phyloP scores from a whole-genome alignment of 2,113 vertebrate species.

The Verasper variegatus region DNA sequence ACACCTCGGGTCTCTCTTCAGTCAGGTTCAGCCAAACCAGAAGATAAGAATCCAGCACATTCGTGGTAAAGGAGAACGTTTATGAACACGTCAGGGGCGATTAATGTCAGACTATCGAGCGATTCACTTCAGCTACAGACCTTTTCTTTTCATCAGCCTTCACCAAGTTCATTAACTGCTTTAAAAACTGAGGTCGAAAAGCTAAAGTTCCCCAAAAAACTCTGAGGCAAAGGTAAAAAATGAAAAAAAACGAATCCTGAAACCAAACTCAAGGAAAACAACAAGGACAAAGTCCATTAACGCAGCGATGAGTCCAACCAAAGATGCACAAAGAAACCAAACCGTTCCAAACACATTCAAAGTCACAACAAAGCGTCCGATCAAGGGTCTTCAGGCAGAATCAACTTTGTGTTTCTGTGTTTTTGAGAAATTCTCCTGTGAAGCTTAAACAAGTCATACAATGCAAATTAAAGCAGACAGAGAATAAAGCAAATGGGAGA shows the following conservation, averaged over 20 bases:
- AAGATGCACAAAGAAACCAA: too few relatives aligned
- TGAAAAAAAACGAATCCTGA: too few relatives aligned
- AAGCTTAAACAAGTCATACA: neutral
- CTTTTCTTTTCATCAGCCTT: constrained; percentile 4
- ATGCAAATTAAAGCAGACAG: neutral
- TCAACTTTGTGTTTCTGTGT: too few relatives aligned
- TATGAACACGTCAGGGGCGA: constrained; percentile 22
- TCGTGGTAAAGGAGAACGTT: neutral
- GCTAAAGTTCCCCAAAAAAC: too few relatives aligned
- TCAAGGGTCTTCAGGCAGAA: too few relatives aligned
- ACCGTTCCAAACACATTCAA: too few relatives aligned
- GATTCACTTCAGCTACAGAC: neutral
- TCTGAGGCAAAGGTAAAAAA: too few relatives aligned
- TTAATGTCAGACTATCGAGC: neutral
- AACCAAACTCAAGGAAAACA: too few relatives aligned
- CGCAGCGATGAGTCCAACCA: too few relatives aligned
- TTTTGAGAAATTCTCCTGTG: too few relatives aligned
- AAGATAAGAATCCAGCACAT: constrained; percentile 54
- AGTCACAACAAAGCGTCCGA: too few relatives aligned
- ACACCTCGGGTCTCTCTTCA: constrained; percentile 36
- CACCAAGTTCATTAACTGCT: neutral
- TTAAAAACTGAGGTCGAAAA: neutral
- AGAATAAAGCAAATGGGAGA: neutral
- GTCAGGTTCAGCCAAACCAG: constrained; percentile 39
- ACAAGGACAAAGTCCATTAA: too few relatives aligned